Evolutionary conservation across 2,888 invertebrate species (phyloP), one percentile per base, ranked within the genome.

Genomic region (Zygaena filipendulae): DNA sequence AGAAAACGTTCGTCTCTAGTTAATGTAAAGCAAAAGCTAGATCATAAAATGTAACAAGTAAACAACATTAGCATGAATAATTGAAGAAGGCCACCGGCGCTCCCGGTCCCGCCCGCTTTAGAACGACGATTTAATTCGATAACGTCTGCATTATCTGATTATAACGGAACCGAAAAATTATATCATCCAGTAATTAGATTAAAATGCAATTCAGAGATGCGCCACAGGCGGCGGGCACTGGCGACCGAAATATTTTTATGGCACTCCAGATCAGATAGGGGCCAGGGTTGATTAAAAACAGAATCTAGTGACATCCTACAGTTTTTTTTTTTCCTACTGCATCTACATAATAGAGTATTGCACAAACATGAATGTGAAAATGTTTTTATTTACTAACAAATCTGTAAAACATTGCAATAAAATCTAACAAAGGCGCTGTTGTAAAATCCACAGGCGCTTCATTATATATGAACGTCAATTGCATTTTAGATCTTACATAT

Each of bases 141-240:
- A 77, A 77, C 60, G 61, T 61, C 51, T 50, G 44, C 51, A 50
- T 72, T 70, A 77, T 79, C 68, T 66, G 68, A 77, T 79, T 79
- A 79, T 55, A 56, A 57, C 48, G 49, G 72, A 61, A 72, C 70
- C 75, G 74, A 77, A 77, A 79, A 79, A 77, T 79, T 77, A 77
- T 75, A 77, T 77, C 66, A 64, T 66, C 57, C 49, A 35, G 49
- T 77, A 77, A 79, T 79, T 75, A 69, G 70, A 72, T 79, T 77
- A 79, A 77, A 79, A 71, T 67, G 74, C 75, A 79, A 79, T 79
- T 77, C 67, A 64, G 77, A 64, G 63, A 66, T 64, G 69, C 69
- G 66, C 70, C 63, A 49, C 70, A 53, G 67, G 70, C 56, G 67
- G 61, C 71, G 59, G 60, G 61, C 64, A 64, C 45, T 50, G 36